Base-by-base conservation (phyloP, 2,888 invertebrate species). In the Oxystoma pomonae region DNA sequence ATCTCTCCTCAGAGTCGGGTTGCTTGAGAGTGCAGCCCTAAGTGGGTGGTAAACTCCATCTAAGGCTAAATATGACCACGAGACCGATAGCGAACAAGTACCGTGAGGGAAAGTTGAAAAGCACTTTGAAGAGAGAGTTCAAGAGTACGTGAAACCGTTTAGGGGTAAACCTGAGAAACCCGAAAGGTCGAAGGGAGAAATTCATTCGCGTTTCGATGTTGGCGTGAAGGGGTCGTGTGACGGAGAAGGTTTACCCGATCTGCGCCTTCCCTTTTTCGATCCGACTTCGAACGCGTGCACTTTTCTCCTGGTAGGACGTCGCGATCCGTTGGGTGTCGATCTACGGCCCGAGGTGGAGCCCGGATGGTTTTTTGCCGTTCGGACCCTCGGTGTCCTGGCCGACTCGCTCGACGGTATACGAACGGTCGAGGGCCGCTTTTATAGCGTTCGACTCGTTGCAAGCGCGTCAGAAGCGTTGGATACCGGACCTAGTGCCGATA, bases 21-120 rank as follows among this genome's bases (percentile, higher is more conserved):
- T 83, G 83, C 80, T 83, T 83, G 84, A 80, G 81, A 84, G 77
- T 82, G 83, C 83, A 83, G 82, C 82, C 79, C 82, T 78, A 84
- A 85, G 80, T 73, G 76, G 82, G 83, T 81, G 83, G 84, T 84
- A 83, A 84, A 81, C 76, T 79, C 76, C 77, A 76, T 79, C 77
- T 78, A 79, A 80, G 77, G 77, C 80, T 80, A 85, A 85, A 85
- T 85, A 85, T 80, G 69, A 77, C 78, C 81, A 80, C 81, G 82
- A 84, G 83, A 82, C 84, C 84, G 84, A 86, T 85, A 86, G 84
- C 83, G 81, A 82, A 81, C 79, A 84, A 84, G 84, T 84, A 84
- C 83, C 81, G 81, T 72, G 73, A 75, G 73, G 71, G 71, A 74
- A 75, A 74, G 71, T 73, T 73, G 73, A 74, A 73, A 74, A 71